These are phyloP conservation scores for Sylvietta virens DNA, from an alignment of 2,113 vertebrate species.

Conservation along the genomic window DNA sequence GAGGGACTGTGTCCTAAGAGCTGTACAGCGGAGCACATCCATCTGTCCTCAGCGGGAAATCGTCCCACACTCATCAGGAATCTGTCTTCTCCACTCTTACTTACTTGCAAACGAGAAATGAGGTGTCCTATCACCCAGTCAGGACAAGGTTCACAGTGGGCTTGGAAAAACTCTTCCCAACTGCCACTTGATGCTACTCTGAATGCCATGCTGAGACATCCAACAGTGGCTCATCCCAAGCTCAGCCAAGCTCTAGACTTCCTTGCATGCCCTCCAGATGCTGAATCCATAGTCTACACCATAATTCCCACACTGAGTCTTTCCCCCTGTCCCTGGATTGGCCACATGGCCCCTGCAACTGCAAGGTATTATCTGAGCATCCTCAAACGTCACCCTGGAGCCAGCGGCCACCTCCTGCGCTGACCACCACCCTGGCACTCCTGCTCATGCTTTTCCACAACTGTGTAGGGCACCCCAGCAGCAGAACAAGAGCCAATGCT, in stretches of 20 bases:
- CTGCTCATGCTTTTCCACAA: neutral
- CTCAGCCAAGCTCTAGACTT: neutral
- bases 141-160: neutral
- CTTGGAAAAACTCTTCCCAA: neutral
- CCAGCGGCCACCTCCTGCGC: accelerated
- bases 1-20: neutral
- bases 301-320: accelerated
- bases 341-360: accelerated
- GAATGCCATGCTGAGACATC: neutral
- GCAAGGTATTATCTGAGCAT: neutral
- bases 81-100: neutral
- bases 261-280: neutral
- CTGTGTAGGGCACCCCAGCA: neutral
- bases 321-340: accelerated
- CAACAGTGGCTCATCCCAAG: neutral
- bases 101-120: neutral
- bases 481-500: neutral
- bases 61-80: neutral
- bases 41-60: neutral
- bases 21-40: accelerated
- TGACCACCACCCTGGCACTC: neutral
- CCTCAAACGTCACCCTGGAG: neutral
- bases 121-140: neutral
- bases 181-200: neutral
- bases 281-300: neutral